Evolutionary conservation across 2,113 vertebrate genomes (phyloP).

Genomic region (Fregetta grallaria): DNA sequence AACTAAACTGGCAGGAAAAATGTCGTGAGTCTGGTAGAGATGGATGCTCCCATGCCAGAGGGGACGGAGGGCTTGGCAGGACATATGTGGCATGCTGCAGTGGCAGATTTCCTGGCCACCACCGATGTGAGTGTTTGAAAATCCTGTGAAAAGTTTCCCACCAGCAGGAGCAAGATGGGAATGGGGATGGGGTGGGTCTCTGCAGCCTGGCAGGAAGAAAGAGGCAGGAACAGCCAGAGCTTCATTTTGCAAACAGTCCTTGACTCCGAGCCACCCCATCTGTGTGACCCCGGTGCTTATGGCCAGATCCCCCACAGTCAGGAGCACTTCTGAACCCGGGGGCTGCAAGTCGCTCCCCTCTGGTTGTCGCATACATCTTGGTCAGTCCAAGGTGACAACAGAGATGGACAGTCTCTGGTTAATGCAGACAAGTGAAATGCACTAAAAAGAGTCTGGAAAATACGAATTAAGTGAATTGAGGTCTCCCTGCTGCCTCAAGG

Average conservation of each 20-base stretch:
- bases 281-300: not conserved
- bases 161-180: not conserved
- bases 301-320: not conserved
- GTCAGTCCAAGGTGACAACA: not conserved
- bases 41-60: not conserved
- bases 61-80: not conserved
- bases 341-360: not conserved
- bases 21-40: not conserved
- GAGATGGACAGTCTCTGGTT: not conserved
- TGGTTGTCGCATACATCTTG: not conserved
- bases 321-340: not conserved
- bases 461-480: not conserved
- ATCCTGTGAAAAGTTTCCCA: not conserved
- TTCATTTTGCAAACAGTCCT: not conserved
- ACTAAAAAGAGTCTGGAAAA: not conserved
- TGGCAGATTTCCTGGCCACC: not conserved
- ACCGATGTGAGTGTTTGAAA: accelerated
- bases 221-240: not conserved
- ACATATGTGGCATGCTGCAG: accelerated
- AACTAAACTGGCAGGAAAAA: not conserved
- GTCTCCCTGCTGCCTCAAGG: not conserved
- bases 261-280: not conserved
- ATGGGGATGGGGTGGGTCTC: not conserved
- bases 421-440: not conserved
- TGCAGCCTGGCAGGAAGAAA: not conserved